Conservation (phyloP, 2,888 invertebrate species). For the Sminthurinus aureus region DNA sequence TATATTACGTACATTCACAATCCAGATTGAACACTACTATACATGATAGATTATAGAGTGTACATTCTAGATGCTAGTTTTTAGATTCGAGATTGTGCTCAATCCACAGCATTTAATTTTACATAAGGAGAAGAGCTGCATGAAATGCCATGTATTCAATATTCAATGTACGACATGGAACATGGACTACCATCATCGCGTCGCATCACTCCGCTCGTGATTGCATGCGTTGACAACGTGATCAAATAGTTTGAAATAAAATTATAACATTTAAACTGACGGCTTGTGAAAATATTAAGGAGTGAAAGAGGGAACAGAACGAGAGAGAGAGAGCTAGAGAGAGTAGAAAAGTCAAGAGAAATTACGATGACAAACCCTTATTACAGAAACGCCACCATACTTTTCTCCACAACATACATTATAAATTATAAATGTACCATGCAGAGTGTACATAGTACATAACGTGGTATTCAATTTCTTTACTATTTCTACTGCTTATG, state of each 20-base stretch:
- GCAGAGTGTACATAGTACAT: background rate
- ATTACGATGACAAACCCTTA: background rate
- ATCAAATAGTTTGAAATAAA: constrained; percentile 21
- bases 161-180: background rate
- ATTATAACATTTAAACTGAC: constrained; percentile 29
- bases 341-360: background rate
- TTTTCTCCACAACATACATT: background rate
- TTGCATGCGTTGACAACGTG: constrained; percentile 23
- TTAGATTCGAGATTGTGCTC: too few relatives aligned
- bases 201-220: background rate
- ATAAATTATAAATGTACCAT: background rate
- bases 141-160: background rate
- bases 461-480: too few relatives aligned
- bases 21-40: background rate
- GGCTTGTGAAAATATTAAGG: constrained; percentile 21
- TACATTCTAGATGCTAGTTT: too few relatives aligned
- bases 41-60: background rate
- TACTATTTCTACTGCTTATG: too few relatives aligned
- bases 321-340: background rate
- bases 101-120: background rate
- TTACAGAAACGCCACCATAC: background rate
- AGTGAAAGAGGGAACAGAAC: background rate
- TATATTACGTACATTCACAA: too few relatives aligned
- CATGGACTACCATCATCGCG: background rate
- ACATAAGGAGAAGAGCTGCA: background rate